phyloP scores from a whole-genome alignment of 2,888 invertebrate species.

The Polymixis flavicincta region DNA sequence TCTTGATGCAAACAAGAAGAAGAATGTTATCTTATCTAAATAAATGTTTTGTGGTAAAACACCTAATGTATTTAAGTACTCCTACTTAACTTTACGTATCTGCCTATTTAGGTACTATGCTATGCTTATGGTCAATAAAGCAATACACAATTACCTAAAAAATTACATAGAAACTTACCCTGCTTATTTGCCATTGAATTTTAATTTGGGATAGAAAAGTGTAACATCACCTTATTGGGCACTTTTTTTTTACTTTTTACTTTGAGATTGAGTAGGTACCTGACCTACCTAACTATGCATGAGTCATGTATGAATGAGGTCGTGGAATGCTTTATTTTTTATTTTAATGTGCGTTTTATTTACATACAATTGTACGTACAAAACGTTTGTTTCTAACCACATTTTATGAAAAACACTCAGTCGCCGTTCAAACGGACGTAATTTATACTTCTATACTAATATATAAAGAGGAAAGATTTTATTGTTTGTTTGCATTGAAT shows the following conservation, averaged over 20 bases:
- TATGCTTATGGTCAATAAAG: conserved; percentile 40
- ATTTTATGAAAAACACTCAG: neutral
- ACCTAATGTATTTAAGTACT: neutral
- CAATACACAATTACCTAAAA: conserved; percentile 30
- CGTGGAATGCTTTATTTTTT: neutral
- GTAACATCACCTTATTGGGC: too few relatives aligned
- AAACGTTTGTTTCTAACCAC: too few relatives aligned
- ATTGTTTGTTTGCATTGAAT: too few relatives aligned
- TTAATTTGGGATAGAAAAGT: neutral
- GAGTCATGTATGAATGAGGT: neutral
- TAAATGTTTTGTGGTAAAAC: conserved; percentile 16
- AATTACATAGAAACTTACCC: neutral
- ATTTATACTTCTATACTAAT: too few relatives aligned
- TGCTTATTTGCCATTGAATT: neutral
- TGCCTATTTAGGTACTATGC: conserved; percentile 20
- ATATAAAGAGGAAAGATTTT: too few relatives aligned
- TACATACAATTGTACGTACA: too few relatives aligned
- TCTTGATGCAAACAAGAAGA: too few relatives aligned
- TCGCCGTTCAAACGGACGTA: too few relatives aligned
- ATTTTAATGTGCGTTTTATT: too few relatives aligned
- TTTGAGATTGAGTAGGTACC: neutral
- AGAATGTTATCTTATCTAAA: conserved; percentile 18
- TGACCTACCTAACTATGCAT: neutral
- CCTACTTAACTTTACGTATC: neutral
- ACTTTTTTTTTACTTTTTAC: neutral